phyloP scores from a whole-genome alignment of 2,888 invertebrate species.

The Zootermopsis nevadensis region DNA sequence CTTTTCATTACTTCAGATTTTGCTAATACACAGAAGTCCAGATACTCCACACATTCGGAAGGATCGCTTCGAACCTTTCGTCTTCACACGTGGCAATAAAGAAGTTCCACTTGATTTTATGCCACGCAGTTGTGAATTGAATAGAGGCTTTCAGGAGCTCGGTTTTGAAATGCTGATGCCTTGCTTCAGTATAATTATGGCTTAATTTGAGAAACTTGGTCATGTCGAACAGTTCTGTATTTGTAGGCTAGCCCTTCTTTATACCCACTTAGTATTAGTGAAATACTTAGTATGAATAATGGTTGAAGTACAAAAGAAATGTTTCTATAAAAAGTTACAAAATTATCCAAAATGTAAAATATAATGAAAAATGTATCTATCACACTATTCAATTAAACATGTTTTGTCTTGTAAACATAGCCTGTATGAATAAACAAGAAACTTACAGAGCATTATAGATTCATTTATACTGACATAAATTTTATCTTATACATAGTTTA shows the following conservation, averaged over 20 bases:
- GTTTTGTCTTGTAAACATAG: slow-evolving; percentile 22
- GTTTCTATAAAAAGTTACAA: slow-evolving; percentile 42
- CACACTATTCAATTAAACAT: slow-evolving; percentile 32
- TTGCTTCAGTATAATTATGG: neutral
- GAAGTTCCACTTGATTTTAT: neutral
- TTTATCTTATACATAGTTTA: slow-evolving; percentile 14
- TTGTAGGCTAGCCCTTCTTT: neutral
- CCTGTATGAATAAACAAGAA: slow-evolving; percentile 15
- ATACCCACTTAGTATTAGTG: neutral
- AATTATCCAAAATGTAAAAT: slow-evolving; percentile 44
- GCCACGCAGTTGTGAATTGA: neutral
- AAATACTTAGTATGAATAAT: slow-evolving; percentile 30
- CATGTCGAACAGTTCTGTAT: neutral
- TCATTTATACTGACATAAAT: slow-evolving; percentile 19
- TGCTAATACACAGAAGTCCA: neutral
- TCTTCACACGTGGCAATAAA: neutral
- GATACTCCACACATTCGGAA: neutral
- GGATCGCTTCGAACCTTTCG: neutral
- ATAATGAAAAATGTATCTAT: slow-evolving; percentile 31
- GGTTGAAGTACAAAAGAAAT: slow-evolving; percentile 45
- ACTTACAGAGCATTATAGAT: slow-evolving; percentile 14
- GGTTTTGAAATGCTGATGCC: neutral
- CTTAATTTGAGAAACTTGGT: slow-evolving; percentile 1
- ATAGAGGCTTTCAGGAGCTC: neutral
- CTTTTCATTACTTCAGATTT: neutral